A percentile compares a stretch with the other conserved stretches of the same genome.
Conservation (phyloP, 37 sponge, comb jelly and placozoan genomes). For the Eunapius fragilis region DNA sequence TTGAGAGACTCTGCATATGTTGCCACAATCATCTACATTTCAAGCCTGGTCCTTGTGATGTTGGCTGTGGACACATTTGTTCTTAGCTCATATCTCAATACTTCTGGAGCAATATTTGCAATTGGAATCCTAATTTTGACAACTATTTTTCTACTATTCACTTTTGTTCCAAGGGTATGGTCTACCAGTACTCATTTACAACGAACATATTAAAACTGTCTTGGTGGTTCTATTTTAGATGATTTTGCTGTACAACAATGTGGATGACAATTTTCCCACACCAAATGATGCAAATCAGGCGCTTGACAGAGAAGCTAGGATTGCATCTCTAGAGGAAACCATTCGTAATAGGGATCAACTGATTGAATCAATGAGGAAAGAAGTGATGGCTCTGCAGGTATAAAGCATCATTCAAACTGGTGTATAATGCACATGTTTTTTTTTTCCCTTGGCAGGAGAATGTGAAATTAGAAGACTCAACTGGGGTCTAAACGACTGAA, state of each 20-base stretch:
- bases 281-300: not conserved
- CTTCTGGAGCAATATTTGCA: constrained; percentile 14
- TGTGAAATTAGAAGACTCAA: not conserved
- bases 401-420: not conserved
- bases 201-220: too few species aligned
- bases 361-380: not conserved
- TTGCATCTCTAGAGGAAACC: not conserved
- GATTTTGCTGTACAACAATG: not conserved
- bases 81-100: constrained; percentile 5
- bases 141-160: not conserved
- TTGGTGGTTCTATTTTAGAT: not conserved
- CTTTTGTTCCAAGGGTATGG: not conserved
- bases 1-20: constrained; percentile 12
- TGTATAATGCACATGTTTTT: not conserved
- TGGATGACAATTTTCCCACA: not conserved
- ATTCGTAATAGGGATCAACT: not conserved
- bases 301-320: not conserved
- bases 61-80: constrained; percentile 9
- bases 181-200: too few species aligned
- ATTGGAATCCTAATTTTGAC: constrained; percentile 8
- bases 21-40: constrained; percentile 14
- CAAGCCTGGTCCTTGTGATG: constrained; percentile 10
- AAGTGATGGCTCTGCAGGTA: not conserved
- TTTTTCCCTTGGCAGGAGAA: not conserved
- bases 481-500: too few species aligned